Evolutionary conservation across 2,888 invertebrate species (phyloP).

Genomic region (Hemicrepidius hirtus): DNA sequence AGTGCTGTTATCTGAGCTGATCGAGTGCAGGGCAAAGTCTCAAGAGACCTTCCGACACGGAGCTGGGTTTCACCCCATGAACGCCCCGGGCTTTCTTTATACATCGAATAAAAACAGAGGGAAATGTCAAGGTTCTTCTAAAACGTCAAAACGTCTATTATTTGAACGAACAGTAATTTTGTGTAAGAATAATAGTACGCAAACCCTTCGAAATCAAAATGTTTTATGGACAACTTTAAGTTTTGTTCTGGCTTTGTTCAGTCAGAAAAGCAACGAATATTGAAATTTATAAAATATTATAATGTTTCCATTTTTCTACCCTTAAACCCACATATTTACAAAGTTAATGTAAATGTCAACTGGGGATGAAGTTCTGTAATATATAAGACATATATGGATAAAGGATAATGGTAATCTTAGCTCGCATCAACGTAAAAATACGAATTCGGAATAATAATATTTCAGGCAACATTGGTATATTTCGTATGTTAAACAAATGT

Average conservation of each 20-base stretch:
- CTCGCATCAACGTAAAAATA: neutral
- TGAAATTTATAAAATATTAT: conserved; percentile 23
- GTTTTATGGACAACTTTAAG: neutral
- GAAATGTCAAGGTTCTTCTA: conserved; percentile 56
- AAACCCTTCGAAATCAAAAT: neutral
- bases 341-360: conserved; percentile 37
- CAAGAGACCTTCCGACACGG: conserved; percentile 59
- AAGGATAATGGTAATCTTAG: neutral
- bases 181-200: neutral
- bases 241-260: neutral
- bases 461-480: neutral
- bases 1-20: conserved; percentile 68
- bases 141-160: conserved; percentile 55
- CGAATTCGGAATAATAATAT: neutral
- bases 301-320: neutral
- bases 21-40: conserved; percentile 64
- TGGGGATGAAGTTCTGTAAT: neutral
- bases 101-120: conserved; percentile 53
- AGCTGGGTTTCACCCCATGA: conserved; percentile 59
- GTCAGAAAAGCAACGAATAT: conserved; percentile 3
- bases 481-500: neutral
- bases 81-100: conserved; percentile 55
- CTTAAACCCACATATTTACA: conserved; percentile 23
- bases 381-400: neutral
- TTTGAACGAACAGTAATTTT: conserved; percentile 17